phyloP scores from a whole-genome alignment of 2,797 vertebrate species.

The Helostoma temminkii region DNA sequence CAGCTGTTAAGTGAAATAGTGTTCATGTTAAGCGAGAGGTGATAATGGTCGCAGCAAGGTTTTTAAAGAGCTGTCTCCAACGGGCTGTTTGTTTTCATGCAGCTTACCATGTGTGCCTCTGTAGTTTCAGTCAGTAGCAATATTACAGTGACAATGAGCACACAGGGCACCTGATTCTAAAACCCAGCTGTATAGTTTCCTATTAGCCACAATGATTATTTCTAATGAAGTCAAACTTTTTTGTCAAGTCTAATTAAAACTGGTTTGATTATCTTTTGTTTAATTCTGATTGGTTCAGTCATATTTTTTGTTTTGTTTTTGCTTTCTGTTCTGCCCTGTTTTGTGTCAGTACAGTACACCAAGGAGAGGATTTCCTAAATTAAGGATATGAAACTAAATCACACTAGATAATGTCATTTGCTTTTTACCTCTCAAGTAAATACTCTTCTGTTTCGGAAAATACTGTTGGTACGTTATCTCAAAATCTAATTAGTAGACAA shows the following conservation, averaged over 20 bases:
- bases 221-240: too few species aligned
- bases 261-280: not conserved
- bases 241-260: not conserved
- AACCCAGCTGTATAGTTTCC: not conserved
- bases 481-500: not conserved
- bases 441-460: too few species aligned
- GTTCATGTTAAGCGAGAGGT: slow-evolving; percentile 19
- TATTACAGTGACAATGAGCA: slow-evolving; percentile 12
- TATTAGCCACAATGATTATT: not conserved
- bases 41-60: slow-evolving; percentile 22
- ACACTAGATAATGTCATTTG: too few species aligned
- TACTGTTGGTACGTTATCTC: too few species aligned
- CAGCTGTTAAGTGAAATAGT: slow-evolving; percentile 21
- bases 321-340: not conserved
- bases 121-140: slow-evolving; percentile 19
- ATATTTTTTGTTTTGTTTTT: not conserved
- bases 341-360: too few species aligned
- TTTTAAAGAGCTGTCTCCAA: slow-evolving; percentile 13
- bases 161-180: not conserved
- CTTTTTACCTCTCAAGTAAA: too few species aligned
- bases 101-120: slow-evolving; percentile 11
- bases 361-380: too few species aligned
- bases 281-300: not conserved
- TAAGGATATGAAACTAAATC: too few species aligned
- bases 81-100: slow-evolving; percentile 14